phyloP scores from a whole-genome alignment of 2,888 invertebrate species.

The Chloroclysta siterata region DNA sequence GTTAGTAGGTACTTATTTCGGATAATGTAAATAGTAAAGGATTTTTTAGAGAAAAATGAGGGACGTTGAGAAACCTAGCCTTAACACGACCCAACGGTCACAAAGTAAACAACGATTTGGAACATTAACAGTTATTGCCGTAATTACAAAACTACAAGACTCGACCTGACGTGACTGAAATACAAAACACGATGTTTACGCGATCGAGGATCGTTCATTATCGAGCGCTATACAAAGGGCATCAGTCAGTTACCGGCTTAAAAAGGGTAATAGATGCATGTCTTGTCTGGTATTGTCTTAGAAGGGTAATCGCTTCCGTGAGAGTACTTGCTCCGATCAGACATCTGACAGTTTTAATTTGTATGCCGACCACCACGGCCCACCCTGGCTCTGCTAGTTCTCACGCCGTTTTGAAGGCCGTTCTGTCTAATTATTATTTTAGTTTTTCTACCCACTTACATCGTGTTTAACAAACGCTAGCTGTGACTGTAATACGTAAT shows the following conservation, averaged over 20 bases:
- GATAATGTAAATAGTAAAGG: too few species aligned
- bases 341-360: slow-evolving; percentile 71
- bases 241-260: slow-evolving; percentile 64
- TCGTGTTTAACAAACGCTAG: slow-evolving; percentile 62
- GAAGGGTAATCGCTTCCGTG: slow-evolving; percentile 80
- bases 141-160: slow-evolving; percentile 44
- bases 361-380: slow-evolving; percentile 68
- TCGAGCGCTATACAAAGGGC: slow-evolving; percentile 63
- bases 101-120: slow-evolving; percentile 26
- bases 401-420: slow-evolving; percentile 62
- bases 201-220: slow-evolving; percentile 55
- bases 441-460: slow-evolving; percentile 65
- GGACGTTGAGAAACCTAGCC: neutral
- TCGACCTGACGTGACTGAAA: slow-evolving; percentile 40
- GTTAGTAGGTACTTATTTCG: too few species aligned
- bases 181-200: slow-evolving; percentile 45
- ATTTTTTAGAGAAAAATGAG: too few species aligned
- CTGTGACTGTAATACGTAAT: slow-evolving; percentile 65
- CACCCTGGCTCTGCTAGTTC: slow-evolving; percentile 68
- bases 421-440: slow-evolving; percentile 79
- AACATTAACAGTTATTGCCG: slow-evolving; percentile 42
- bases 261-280: slow-evolving; percentile 82
- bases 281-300: slow-evolving; percentile 80
- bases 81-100: slow-evolving; percentile 12
- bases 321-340: slow-evolving; percentile 67